These are phyloP conservation scores for Galleria mellonella DNA, from an alignment of 1,140 invertebrate genomes.

Conservation along the genomic window DNA sequence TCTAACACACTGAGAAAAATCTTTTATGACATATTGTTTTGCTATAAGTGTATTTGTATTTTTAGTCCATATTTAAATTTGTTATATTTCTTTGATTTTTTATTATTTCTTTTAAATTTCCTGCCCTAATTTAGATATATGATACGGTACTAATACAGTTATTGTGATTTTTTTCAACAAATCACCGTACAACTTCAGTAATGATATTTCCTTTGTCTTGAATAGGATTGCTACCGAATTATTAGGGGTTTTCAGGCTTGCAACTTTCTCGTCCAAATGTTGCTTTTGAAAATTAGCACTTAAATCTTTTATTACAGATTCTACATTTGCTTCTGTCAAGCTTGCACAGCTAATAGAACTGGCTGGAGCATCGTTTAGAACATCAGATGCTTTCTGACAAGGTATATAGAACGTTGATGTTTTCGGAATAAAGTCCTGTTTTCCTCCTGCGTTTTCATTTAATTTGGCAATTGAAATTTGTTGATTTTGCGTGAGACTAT, in stretches of 20 bases:
- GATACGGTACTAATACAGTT: slow-evolving; percentile 22
- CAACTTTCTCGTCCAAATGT: neutral
- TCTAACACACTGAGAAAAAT: too few species aligned
- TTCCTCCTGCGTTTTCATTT: neutral
- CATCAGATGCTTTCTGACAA: slow-evolving; percentile 18
- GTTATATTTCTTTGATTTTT: too few species aligned
- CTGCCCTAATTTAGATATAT: slow-evolving; percentile 14
- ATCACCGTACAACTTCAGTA: slow-evolving; percentile 23
- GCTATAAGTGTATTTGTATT: too few species aligned
- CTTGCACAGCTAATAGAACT: neutral
- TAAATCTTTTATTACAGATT: slow-evolving; percentile 3
- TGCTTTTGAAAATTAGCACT: slow-evolving; percentile 2
- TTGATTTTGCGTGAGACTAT: neutral
- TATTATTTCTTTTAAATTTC: too few species aligned
- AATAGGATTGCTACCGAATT: slow-evolving; percentile 17
- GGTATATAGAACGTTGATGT: slow-evolving; percentile 13
- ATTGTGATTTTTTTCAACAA: slow-evolving; percentile 21
- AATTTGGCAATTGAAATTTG: neutral
- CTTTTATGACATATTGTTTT: too few species aligned
- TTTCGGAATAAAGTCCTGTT: neutral
- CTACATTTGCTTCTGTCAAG: neutral
- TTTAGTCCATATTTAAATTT: too few species aligned
- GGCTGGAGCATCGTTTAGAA: slow-evolving; percentile 10
- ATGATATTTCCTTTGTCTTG: slow-evolving; percentile 18
- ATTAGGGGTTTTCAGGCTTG: slow-evolving; percentile 3